These are phyloP conservation scores for Carollia perspicillata DNA, from an alignment of 2,113 vertebrate genomes.

Conservation along the genomic window DNA sequence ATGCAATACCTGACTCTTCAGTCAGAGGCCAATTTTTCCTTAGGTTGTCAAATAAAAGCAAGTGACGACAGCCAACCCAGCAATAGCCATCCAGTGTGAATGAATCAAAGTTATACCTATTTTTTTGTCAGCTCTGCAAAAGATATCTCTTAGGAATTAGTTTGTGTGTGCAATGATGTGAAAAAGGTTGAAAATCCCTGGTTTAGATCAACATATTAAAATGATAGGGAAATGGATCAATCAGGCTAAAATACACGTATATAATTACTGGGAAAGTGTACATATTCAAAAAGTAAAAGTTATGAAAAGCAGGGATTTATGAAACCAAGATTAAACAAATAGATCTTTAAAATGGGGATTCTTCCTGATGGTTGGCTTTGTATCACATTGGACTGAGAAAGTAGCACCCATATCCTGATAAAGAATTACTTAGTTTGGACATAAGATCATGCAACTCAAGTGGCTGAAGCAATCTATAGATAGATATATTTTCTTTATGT, in stretches of 20 bases:
- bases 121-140: too few species aligned
- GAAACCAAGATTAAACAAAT: background rate
- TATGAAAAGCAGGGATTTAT: background rate
- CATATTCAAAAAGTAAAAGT: background rate
- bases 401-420: background rate
- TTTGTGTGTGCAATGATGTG: too few species aligned
- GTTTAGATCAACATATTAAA: background rate
- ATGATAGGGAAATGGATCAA: background rate
- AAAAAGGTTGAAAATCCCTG: too few species aligned
- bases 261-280: background rate
- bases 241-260: background rate
- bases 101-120: too few species aligned
- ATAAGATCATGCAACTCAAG: background rate
- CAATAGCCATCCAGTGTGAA: too few species aligned
- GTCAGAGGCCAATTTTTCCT: too few species aligned
- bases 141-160: too few species aligned
- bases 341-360: background rate
- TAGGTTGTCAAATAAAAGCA: too few species aligned
- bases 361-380: background rate
- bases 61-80: too few species aligned
- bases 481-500: background rate
- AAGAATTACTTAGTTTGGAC: background rate
- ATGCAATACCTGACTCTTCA: too few species aligned
- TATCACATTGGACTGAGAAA: background rate
- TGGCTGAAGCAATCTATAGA: background rate